These are phyloP conservation scores for Zygaena filipendulae DNA, from an alignment of 2,888 invertebrate species.

Conservation along the genomic window DNA sequence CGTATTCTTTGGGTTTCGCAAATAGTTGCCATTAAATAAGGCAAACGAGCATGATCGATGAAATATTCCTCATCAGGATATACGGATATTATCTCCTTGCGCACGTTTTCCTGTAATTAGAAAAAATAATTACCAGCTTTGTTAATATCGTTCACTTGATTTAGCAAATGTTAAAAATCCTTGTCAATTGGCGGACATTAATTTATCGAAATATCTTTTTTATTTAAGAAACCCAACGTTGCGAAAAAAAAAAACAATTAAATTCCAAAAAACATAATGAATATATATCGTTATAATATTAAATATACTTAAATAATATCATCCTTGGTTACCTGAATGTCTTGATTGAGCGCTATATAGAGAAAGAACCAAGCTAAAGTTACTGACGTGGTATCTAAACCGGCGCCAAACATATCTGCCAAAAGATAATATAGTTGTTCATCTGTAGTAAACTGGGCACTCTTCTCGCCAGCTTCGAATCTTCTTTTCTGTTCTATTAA, in stretches of 20 bases:
- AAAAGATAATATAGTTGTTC: slow-evolving; percentile 79
- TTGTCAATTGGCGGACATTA: no score
- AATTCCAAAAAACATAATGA: no score
- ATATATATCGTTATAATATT: no score
- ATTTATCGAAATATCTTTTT: no score
- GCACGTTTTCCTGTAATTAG: slow-evolving; percentile 70
- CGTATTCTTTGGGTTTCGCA: slow-evolving; percentile 83
- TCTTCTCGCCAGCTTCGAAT: slow-evolving; percentile 40
- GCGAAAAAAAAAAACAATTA: no score
- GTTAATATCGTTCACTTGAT: no score
- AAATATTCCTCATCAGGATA: slow-evolving; percentile 63
- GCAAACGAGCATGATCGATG: slow-evolving; percentile 65
- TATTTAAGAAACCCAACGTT: no score
- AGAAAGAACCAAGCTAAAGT: slow-evolving; percentile 86
- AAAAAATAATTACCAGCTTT: no score
- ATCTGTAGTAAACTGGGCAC: slow-evolving; percentile 66
- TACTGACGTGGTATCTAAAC: slow-evolving; percentile 84
- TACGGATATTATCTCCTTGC: slow-evolving; percentile 60
- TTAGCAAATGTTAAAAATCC: no score
- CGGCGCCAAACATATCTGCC: slow-evolving; percentile 88
- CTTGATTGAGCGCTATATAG: slow-evolving; percentile 76
- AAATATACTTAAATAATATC: no score
- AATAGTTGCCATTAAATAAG: slow-evolving; percentile 77
- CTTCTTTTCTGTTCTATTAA: slow-evolving; percentile 69
- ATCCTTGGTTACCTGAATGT: slow-evolving; percentile 76